Conservation (phyloP, 2,888 invertebrate species). For the Xanthorhoe designata region DNA sequence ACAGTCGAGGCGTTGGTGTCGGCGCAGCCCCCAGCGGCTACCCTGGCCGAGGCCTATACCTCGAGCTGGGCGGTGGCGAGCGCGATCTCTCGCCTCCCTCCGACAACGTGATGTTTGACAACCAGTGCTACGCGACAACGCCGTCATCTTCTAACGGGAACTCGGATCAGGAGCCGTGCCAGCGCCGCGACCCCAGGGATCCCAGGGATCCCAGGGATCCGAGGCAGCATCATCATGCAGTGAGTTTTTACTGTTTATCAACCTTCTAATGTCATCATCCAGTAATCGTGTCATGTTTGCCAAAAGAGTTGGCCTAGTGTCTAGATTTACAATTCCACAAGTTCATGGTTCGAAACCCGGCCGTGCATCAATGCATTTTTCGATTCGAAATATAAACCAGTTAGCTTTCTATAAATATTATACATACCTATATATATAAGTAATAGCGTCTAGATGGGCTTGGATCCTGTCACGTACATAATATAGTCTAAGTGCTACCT, state of each 20-base stretch:
- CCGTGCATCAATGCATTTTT: too few species aligned
- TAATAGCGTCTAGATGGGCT: too few species aligned
- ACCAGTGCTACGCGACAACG: constrained; percentile 97
- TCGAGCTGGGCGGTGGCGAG: constrained; percentile 89
- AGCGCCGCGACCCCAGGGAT: constrained; percentile 83
- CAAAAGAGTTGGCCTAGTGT: too few species aligned
- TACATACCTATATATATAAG: too few species aligned
- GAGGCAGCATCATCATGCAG: constrained; percentile 88
- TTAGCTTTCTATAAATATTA: not conserved
- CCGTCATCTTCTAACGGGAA: constrained; percentile 97
- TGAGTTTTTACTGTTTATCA: constrained; percentile 51
- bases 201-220: constrained; percentile 83
- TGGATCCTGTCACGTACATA: too few species aligned
- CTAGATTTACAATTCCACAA: too few species aligned
- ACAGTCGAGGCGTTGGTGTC: constrained; percentile 76
- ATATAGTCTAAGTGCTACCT: too few species aligned
- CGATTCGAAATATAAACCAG: too few species aligned
- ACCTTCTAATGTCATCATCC: too few species aligned
- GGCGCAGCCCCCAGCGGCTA: constrained; percentile 85
- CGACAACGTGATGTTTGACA: constrained; percentile 97
- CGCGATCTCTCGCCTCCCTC: constrained; percentile 94
- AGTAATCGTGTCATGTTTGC: too few species aligned
- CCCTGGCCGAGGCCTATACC: constrained; percentile 90
- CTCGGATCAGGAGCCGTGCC: constrained; percentile 93
- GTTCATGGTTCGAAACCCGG: too few species aligned